Evolutionary conservation across 2,888 invertebrate genomes (phyloP).

Genomic region (Cryptosula pallasiana): DNA sequence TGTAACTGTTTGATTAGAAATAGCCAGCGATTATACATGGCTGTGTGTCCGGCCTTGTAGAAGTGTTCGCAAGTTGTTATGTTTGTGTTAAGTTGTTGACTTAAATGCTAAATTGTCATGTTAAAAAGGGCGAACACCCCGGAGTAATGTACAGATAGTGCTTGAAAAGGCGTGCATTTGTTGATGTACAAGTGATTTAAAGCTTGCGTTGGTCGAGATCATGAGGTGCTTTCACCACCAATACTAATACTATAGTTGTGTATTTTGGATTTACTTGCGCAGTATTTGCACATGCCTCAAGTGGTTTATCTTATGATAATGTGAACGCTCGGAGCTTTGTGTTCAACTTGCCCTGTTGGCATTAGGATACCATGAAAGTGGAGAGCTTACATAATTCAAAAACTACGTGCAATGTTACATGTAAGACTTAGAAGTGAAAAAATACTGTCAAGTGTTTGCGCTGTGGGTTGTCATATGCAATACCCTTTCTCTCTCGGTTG

Average conservation of each 20-base stretch:
- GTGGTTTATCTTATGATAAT: slow-evolving; percentile 3
- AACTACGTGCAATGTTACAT: too few species aligned
- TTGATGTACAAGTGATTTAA: not conserved
- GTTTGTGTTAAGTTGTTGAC: too few species aligned
- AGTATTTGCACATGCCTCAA: slow-evolving; percentile 6
- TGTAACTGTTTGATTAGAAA: too few species aligned
- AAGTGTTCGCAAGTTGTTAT: too few species aligned
- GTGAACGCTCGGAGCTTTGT: not conserved
- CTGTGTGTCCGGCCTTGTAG: too few species aligned
- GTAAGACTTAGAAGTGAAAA: too few species aligned
- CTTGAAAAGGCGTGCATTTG: not conserved
- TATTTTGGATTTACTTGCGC: not conserved
- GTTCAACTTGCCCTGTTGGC: not conserved
- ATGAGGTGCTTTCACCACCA: not conserved
- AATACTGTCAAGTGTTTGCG: not conserved
- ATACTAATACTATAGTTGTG: not conserved
- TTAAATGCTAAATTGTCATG: too few species aligned
- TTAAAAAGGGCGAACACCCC: too few species aligned
- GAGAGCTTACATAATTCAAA: not conserved
- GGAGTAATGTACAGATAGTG: too few species aligned
- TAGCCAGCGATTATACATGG: too few species aligned
- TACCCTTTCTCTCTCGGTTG: not conserved
- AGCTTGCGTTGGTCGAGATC: not conserved
- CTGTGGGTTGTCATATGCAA: not conserved
- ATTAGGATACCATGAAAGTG: not conserved